Base-by-base conservation (phyloP, 2,113 vertebrate species). In the Ploceus nigricollis region DNA sequence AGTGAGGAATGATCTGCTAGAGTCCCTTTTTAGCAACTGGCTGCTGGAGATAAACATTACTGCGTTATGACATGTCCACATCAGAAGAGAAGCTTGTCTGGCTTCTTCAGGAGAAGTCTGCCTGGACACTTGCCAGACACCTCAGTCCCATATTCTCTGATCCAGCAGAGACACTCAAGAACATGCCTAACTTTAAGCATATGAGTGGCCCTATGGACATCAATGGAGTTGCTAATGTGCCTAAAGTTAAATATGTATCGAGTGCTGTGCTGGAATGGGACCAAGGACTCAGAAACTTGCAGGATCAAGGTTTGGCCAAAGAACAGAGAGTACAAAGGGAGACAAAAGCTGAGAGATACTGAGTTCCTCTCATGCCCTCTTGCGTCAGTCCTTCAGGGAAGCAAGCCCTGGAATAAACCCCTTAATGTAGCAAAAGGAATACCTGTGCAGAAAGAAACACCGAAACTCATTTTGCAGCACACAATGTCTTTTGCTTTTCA, bases 241-340 rank as follows among this genome's bases (percentile, higher is more conserved):
- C 89, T 84, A 15, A 84, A 97, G 73, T 90, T 90, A 90, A 95
- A 92, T 60, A 50, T n/a, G 35, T 33, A 71, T 57, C 10, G 4
- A 89, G 61, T 53, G 81, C 37, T 94, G 56, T 28, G 57, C 73
- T 96, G 96, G 94, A 94, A 84, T 39, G 14, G 81, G 31, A 73
- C 93, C 93, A 96, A 75, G 68, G 56, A 83, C 90, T 94, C 68
- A 83, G 72, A 92, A 95, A 86, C 31, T 93, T 71, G 23, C 69
- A 76, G 90, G 96, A 94, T 95, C 86, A 93, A 96, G 72, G 69
- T 93, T 72, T 96, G 96, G 96, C 90, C 86, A 54, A 87, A 95
- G 94, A 96, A 96, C 88, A 97, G 90, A 94, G 90, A 90, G 7
- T 40, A n/a, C 73, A 66, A 78, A 21, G 2, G 39, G 40, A 95